Evolutionary conservation across 2,113 vertebrate species (phyloP).

Genomic region (Anas platyrhynchos): DNA sequence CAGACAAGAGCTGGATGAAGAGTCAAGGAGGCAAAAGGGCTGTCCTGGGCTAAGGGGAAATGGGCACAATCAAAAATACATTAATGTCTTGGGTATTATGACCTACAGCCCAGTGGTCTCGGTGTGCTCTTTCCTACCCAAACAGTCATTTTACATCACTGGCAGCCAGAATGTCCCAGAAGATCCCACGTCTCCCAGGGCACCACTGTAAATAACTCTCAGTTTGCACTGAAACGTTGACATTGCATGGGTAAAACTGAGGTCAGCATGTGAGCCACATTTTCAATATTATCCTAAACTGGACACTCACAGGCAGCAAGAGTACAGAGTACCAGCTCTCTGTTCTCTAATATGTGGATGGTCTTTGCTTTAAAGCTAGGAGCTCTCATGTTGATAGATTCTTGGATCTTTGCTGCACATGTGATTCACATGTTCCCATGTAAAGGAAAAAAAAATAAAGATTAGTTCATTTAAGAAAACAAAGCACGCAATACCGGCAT

Average conservation of each 20-base stretch:
- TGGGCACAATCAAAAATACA: neutral
- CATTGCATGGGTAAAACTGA: neutral
- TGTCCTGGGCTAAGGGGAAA: neutral
- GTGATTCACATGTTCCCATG: neutral
- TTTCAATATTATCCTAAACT: neutral
- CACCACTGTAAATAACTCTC: slow-evolving; percentile 14
- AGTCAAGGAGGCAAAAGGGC: slow-evolving; percentile 11
- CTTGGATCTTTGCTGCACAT: neutral
- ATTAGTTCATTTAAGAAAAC: neutral
- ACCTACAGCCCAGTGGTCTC: slow-evolving; percentile 35
- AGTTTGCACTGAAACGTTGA: neutral
- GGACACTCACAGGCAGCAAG: neutral
- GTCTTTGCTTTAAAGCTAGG: neutral
- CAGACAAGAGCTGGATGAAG: neutral
- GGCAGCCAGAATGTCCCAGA: slow-evolving; percentile 3
- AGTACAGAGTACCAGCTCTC: neutral
- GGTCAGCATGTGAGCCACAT: neutral
- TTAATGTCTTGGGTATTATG: neutral
- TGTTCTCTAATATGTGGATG: neutral
- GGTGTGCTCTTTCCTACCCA: neutral
- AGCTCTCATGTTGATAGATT: neutral
- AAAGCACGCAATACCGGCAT: neutral
- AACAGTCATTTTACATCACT: neutral
- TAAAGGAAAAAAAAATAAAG: neutral
- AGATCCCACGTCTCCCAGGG: neutral